These are phyloP conservation scores for Phylloscopus trochilus DNA, from an alignment of 2,113 vertebrate species.

Conservation along the genomic window DNA sequence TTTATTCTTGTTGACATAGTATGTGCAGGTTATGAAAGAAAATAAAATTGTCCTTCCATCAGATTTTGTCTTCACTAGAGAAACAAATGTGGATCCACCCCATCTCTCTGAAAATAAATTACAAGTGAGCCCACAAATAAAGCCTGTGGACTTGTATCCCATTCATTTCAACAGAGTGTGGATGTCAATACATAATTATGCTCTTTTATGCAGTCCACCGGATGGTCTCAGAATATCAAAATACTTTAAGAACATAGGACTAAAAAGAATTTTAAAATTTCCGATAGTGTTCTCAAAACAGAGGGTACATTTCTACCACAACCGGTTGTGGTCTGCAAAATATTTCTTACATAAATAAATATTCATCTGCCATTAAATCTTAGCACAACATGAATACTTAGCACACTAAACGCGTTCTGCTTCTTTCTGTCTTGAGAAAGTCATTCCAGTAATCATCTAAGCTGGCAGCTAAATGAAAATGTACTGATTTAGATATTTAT, in stretches of 20 bases:
- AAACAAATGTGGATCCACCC: not conserved
- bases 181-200: not conserved
- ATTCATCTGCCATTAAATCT: not conserved
- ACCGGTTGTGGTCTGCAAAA: not conserved
- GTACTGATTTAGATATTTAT: not conserved
- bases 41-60: accelerated
- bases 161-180: not conserved
- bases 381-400: not conserved
- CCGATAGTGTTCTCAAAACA: not conserved
- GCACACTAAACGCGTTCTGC: not conserved
- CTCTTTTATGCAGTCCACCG: not conserved
- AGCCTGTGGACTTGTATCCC: not conserved
- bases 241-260: not conserved
- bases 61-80: not conserved
- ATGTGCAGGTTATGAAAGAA: not conserved
- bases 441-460: not conserved
- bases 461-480: not conserved
- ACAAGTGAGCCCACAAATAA: not conserved
- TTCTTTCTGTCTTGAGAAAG: not conserved
- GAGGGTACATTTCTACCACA: not conserved
- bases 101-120: not conserved
- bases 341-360: not conserved
- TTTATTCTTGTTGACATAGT: not conserved
- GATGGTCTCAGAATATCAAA: not conserved
- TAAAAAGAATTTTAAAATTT: not conserved